phyloP scores from a whole-genome alignment of 2,888 invertebrate genomes.

The Hemaris fuciformis region DNA sequence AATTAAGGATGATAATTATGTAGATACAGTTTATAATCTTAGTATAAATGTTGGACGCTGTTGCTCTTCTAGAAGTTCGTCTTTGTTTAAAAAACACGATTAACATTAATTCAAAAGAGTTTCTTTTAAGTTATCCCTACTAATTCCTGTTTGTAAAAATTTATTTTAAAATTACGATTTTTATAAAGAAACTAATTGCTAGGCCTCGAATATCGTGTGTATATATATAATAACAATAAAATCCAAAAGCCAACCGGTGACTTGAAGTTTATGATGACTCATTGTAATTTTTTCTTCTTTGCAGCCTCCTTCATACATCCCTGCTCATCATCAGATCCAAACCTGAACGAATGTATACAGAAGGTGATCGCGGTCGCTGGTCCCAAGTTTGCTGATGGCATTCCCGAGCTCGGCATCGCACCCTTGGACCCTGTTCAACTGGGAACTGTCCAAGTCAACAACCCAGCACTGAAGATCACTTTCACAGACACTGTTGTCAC shows the following conservation, averaged over 20 bases:
- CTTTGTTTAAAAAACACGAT: too few relatives aligned
- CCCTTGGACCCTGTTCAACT: conserved; percentile 72
- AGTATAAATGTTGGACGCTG: too few relatives aligned
- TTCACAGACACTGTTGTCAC: conserved; percentile 73
- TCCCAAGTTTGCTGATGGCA: conserved; percentile 63
- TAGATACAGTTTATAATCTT: too few relatives aligned
- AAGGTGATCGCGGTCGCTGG: conserved; percentile 52
- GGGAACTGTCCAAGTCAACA: conserved; percentile 68
- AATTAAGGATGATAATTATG: too few relatives aligned
- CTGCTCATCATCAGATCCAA: conserved; percentile 68
- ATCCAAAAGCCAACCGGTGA: not conserved
- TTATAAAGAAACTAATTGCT: too few relatives aligned
- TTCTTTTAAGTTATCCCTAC: too few relatives aligned
- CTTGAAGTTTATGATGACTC: not conserved
- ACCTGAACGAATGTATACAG: conserved; percentile 64
- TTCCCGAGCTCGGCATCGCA: conserved; percentile 72
- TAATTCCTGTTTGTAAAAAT: not conserved
- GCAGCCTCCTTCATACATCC: conserved; percentile 73
- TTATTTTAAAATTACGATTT: not conserved
- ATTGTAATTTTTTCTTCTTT: conserved; percentile 20
- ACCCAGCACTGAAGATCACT: conserved; percentile 65
- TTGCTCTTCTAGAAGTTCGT: too few relatives aligned
- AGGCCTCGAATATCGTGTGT: too few relatives aligned
- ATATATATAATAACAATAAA: too few relatives aligned
- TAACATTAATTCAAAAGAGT: too few relatives aligned